Percentiles rank a stretch among this genome's conserved stretches.
phyloP scores from a whole-genome alignment of 2,888 invertebrate genomes.

The Polymixis flavicincta region DNA sequence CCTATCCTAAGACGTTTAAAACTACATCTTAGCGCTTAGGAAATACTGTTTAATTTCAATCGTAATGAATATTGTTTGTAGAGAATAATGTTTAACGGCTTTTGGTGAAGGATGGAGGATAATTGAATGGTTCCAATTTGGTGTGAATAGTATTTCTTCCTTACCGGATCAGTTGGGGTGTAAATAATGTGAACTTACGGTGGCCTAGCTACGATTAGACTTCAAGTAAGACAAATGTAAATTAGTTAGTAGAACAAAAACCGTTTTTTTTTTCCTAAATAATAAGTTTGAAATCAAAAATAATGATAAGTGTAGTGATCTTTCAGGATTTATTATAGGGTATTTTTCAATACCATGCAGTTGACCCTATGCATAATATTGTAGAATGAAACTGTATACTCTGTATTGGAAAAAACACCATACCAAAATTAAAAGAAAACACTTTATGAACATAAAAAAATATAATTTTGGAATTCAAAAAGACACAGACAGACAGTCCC shows the following conservation, averaged over 20 bases:
- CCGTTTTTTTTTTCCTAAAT: neutral
- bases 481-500: too few relatives aligned
- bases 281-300: too few relatives aligned
- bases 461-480: too few relatives aligned
- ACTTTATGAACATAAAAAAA: too few relatives aligned
- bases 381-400: too few relatives aligned
- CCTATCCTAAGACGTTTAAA: neutral
- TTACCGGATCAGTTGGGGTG: slow-evolving; percentile 40
- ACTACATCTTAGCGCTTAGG: neutral
- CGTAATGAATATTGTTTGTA: slow-evolving; percentile 19
- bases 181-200: slow-evolving; percentile 30
- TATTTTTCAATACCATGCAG: too few relatives aligned
- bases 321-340: too few relatives aligned
- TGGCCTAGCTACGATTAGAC: slow-evolving; percentile 12
- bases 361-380: too few relatives aligned
- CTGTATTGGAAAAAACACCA: too few relatives aligned
- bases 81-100: slow-evolving; percentile 32
- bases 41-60: slow-evolving; percentile 27
- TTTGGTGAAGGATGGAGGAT: slow-evolving; percentile 48
- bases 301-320: accelerated
- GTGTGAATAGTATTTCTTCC: slow-evolving; percentile 52
- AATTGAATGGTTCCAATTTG: slow-evolving; percentile 48
- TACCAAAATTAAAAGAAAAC: too few relatives aligned
- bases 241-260: neutral
- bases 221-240: slow-evolving; percentile 12